A percentile compares a stretch with the other conserved stretches of the same genome.
phyloP scores from a whole-genome alignment of 2,113 vertebrate species.

The Machaerirhynchus nigripectus region DNA sequence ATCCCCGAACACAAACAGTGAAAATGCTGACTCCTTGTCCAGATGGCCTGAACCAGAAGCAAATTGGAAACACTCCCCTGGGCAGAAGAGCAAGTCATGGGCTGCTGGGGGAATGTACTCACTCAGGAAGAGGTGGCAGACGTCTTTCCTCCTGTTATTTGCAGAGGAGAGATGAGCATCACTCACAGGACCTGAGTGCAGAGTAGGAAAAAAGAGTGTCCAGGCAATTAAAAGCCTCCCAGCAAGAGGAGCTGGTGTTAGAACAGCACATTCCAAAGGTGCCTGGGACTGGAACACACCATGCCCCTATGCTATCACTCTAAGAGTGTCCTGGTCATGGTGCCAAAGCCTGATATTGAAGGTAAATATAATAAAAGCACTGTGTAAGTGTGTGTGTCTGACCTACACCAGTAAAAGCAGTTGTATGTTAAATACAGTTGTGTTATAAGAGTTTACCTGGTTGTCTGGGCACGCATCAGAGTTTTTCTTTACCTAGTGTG shows the following conservation, averaged over 20 bases:
- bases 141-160: background rate
- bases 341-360: background rate
- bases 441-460: background rate
- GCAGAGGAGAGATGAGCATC: background rate
- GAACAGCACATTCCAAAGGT: background rate
- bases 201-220: background rate
- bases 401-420: background rate
- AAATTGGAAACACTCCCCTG: background rate
- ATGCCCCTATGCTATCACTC: accelerated
- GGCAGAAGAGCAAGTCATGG: background rate
- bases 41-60: constrained; percentile 14
- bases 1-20: background rate
- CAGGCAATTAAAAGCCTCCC: background rate
- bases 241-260: background rate
- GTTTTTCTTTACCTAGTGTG: background rate
- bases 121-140: background rate
- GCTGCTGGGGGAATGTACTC: background rate
- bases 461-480: background rate
- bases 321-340: background rate
- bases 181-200: background rate
- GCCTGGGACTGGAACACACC: accelerated
- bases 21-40: background rate
- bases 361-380: background rate
- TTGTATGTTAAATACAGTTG: too few relatives aligned
- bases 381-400: background rate